Evolutionary conservation across 2,113 vertebrate species (phyloP).

Genomic region (Vireo altiloquus): DNA sequence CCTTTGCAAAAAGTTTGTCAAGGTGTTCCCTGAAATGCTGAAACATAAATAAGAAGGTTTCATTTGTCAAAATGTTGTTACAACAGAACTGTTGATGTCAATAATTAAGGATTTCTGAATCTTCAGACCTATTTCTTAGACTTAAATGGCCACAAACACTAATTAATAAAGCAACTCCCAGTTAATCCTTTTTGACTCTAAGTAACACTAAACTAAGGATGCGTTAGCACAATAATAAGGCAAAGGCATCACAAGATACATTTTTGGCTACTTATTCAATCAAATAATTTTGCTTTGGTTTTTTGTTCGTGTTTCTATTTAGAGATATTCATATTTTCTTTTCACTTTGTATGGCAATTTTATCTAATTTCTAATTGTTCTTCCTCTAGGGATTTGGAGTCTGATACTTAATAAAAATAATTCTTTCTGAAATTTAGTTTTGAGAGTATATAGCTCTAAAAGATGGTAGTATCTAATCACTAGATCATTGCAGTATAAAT

Average conservation of each 20-base stretch:
- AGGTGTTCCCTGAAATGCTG: constrained; percentile 96
- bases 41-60: constrained; percentile 12
- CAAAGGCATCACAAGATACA: background rate
- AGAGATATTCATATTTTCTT: background rate
- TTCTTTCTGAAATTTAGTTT: background rate
- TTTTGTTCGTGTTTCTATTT: background rate
- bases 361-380: background rate
- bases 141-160: background rate
- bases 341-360: background rate
- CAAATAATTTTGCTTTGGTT: background rate
- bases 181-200: background rate
- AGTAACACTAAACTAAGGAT: background rate
- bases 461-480: background rate
- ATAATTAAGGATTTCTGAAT: background rate
- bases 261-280: background rate
- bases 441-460: background rate
- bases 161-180: background rate
- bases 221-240: background rate
- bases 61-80: background rate
- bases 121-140: background rate
- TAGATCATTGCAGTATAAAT: background rate
- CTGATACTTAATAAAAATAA: background rate
- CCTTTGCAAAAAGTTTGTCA: constrained; percentile 92
- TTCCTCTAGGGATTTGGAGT: background rate
- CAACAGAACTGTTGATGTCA: background rate